Evolutionary conservation across 2,113 vertebrate species (phyloP), one percentile per base, ranked within the genome.

Genomic region (Cathartes aura): DNA sequence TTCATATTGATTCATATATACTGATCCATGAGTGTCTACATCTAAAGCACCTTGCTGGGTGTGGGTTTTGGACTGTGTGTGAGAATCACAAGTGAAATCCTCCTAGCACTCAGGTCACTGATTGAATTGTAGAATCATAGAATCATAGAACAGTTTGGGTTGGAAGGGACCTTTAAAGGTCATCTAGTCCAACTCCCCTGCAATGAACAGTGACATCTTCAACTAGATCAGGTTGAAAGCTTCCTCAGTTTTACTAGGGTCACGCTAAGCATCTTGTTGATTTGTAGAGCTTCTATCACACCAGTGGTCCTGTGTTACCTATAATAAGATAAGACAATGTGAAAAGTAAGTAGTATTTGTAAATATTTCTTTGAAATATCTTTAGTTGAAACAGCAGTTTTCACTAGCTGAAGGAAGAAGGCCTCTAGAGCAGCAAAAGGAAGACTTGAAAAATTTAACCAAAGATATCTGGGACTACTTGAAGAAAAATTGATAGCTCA

Each of bases 181-280:
- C 18, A 15, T 50, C 9, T 32, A 29, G 8, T n/a, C 27, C 20
- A 60, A 17, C 2, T 0, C 2, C 2, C 4, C 10, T 48, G 16
- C 10, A 50, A 38, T n/a, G 48, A 14, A 2, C 21, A 47, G 26
- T 6, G 8, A 9, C 7, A 27, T 1, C 2, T 52, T 58, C 21
- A n/a, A 23, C 9, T 34, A 29, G 15, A 34, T 24, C 20, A 36
- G 8, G 6, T 6, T 62, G 52, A 79, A 92, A 64, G 7, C 13
- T 52, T 68, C 6, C 43, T 56, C 5, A 2, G 2, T 56, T 40
- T 56, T 63, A 12, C 32, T 68, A 32, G 17, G 15, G 6, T 56
- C 29, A 2, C 3, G 45, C 5, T 18, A 34, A 67, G 1, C 2
- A 47, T 56, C 42, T 27, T 9, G 4, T 34, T 67, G 3, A 3